Evolutionary conservation across 2,113 vertebrate genomes (phyloP).

Genomic region (Neogobius melanostomus): DNA sequence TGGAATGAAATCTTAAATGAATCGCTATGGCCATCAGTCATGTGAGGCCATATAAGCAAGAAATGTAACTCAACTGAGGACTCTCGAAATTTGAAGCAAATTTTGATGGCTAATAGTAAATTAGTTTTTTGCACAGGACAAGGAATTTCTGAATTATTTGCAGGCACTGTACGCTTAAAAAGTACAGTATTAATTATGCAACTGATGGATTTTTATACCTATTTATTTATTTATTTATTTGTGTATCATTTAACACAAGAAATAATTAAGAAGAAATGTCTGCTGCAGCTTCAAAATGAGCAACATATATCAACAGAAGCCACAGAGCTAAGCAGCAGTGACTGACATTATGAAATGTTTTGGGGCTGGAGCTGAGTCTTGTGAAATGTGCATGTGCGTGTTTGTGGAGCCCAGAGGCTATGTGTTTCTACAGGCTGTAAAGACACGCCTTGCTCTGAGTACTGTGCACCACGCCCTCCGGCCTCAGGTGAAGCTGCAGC

Average conservation of each 20-base stretch:
- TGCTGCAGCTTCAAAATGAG: neutral
- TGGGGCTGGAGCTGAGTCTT: conserved; percentile 21
- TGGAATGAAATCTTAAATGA: neutral
- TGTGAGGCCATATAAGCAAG: neutral
- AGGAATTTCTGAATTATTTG: no score
- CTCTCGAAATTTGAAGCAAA: no score
- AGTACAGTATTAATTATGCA: no score
- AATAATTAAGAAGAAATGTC: neutral
- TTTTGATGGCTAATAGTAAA: no score
- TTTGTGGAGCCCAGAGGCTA: conserved; percentile 32
- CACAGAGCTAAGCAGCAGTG: neutral
- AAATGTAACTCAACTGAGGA: neutral
- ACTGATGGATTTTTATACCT: no score
- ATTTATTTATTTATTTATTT: no score
- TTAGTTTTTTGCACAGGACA: no score
- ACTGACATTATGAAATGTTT: conserved; percentile 19
- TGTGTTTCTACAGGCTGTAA: conserved; percentile 39
- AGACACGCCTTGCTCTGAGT: conserved; percentile 8
- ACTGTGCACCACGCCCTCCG: conserved; percentile 43
- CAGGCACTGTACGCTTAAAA: neutral
- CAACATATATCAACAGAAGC: conserved; percentile 2
- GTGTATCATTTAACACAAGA: neutral
- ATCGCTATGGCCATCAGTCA: neutral
- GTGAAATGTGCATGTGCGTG: conserved; percentile 29
- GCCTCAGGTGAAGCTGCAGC: conserved; percentile 45